phyloP scores from a whole-genome alignment of 2,113 vertebrate species.

The Chamaea fasciata region DNA sequence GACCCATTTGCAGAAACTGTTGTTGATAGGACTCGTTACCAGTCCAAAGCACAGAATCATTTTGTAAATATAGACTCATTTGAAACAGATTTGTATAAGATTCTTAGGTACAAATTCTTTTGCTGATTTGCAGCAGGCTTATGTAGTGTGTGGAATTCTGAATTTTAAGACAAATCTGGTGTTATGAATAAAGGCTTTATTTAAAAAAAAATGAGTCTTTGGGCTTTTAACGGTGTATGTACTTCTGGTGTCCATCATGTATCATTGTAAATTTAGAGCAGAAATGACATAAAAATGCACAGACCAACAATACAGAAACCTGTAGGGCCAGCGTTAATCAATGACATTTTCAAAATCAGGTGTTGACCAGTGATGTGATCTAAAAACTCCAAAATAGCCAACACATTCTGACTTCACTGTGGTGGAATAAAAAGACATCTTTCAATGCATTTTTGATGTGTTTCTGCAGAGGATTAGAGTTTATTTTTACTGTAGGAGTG shows the following conservation, averaged over 20 bases:
- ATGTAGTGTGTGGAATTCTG: neutral
- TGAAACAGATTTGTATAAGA: neutral
- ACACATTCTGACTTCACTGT: neutral
- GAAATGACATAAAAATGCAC: neutral
- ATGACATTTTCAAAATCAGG: neutral
- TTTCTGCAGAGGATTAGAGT: neutral
- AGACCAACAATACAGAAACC: neutral
- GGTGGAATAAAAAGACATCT: neutral
- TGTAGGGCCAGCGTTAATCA: neutral
- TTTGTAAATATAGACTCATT: neutral
- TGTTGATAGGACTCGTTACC: neutral
- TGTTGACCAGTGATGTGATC: neutral
- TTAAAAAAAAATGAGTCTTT: neutral
- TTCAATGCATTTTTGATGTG: neutral
- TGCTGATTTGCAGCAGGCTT: conserved; percentile 39
- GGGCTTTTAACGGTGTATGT: neutral
- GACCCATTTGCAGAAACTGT: neutral
- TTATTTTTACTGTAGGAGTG: neutral
- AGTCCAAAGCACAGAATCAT: neutral
- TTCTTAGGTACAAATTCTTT: conserved; percentile 39
- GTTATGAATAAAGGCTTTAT: neutral
- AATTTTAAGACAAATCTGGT: neutral
- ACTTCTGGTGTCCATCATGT: neutral
- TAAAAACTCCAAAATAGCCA: neutral
- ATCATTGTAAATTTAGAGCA: neutral